Conservation (phyloP, 2,888 invertebrate genomes). For the Scaptomyza polygonia region DNA sequence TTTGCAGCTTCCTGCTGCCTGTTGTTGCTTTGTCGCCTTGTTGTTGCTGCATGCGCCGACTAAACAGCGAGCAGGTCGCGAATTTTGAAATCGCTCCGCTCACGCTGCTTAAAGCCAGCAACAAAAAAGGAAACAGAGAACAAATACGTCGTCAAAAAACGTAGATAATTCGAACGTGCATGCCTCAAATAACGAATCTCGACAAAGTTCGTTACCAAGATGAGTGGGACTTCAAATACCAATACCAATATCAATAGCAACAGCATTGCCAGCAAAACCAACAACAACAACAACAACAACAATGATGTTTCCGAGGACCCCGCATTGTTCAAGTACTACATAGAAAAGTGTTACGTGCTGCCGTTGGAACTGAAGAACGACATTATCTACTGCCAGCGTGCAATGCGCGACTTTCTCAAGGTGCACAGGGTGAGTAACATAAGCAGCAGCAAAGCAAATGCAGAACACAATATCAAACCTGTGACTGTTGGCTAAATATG, state of each 20-base stretch:
- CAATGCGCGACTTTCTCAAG: constrained; percentile 80
- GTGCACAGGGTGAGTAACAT: constrained; percentile 82
- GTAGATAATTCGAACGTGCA: constrained; percentile 1
- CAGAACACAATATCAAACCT: constrained; percentile 22
- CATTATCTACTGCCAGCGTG: constrained; percentile 83
- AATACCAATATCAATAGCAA: constrained; percentile 6
- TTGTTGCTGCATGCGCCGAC: constrained; percentile 53
- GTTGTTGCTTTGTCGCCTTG: constrained; percentile 55
- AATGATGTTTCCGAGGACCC: constrained; percentile 30
- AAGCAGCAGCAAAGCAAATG: background rate
- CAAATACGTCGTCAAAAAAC: constrained; percentile 1
- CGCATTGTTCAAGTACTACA: constrained; percentile 65
- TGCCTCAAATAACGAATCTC: constrained; percentile 23
- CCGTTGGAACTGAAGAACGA: constrained; percentile 82
- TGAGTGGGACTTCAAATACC: constrained; percentile 34
- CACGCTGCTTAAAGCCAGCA: constrained; percentile 15
- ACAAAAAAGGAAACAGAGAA: background rate
- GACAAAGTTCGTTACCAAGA: constrained; percentile 36
- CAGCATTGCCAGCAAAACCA: constrained; percentile 6
- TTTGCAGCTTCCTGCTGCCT: constrained; percentile 58
- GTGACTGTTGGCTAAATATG: constrained; percentile 29
- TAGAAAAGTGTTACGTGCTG: constrained; percentile 77
- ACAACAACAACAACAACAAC: constrained; percentile 14
- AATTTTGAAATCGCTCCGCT: constrained; percentile 47
- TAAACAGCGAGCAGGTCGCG: constrained; percentile 49